Conservation (phyloP, 2,888 invertebrate genomes). For the Litoditis marina region DNA sequence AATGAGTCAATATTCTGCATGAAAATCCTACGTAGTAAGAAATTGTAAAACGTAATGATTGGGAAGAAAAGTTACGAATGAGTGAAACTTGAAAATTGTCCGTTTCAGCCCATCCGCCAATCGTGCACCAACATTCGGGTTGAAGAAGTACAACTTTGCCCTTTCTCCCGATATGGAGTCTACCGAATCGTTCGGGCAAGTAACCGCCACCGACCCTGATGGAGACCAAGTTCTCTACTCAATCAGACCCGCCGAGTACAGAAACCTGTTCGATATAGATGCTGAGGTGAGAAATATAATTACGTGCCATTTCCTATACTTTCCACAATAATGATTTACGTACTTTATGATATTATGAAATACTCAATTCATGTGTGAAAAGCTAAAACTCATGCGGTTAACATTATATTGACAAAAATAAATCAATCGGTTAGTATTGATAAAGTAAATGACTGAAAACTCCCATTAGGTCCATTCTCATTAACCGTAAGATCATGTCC, state of each 20-base stretch:
- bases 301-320: no score
- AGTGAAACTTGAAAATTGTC: not conserved
- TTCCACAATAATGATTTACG: no score
- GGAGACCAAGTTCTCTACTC: constrained; percentile 24
- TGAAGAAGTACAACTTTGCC: constrained; percentile 16
- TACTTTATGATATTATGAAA: no score
- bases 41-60: no score
- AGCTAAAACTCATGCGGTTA: no score
- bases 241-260: constrained; percentile 48
- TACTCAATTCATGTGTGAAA: no score
- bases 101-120: constrained; percentile 4
- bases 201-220: constrained; percentile 31
- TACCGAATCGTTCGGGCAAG: constrained; percentile 23
- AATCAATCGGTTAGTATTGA: no score
- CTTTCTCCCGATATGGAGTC: constrained; percentile 12
- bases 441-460: no score
- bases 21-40: no score
- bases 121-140: constrained; percentile 10
- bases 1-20: not conserved
- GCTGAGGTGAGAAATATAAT: constrained; percentile 23
- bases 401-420: no score
- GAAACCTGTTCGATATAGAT: constrained; percentile 46
- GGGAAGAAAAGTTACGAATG: no score
- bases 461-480: no score
- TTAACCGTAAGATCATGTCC: not conserved